Evolutionary conservation across 2,888 invertebrate species (phyloP).

Genomic region (Tetragonula carbonaria): DNA sequence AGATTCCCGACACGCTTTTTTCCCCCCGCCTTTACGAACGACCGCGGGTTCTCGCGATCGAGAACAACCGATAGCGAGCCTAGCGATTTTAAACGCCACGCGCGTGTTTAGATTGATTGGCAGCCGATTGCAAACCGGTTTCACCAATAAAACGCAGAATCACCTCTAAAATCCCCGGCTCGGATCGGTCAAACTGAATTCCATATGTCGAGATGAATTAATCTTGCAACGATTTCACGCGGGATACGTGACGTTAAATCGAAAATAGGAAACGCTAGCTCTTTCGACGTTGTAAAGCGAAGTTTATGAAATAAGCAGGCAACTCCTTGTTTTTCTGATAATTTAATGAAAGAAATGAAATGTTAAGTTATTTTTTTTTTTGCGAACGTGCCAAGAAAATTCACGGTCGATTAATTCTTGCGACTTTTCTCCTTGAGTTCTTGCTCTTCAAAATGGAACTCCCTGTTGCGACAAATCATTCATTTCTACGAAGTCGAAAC

Average conservation of each 20-base stretch:
- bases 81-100: not conserved
- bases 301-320: not conserved
- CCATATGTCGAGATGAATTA: no score
- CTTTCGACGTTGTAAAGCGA: no score
- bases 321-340: not conserved
- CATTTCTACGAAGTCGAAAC: no score
- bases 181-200: not conserved
- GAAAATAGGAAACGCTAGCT: no score
- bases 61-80: not conserved
- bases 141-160: not conserved
- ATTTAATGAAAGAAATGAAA: not conserved
- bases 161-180: not conserved
- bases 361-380: not conserved
- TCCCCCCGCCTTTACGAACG: not conserved
- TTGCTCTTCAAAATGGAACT: not conserved
- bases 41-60: not conserved
- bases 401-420: not conserved
- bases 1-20: not conserved
- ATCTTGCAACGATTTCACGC: no score
- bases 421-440: not conserved
- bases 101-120: slow-evolving; percentile 6
- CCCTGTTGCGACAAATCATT: no score
- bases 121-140: slow-evolving; percentile 34
- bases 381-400: not conserved
- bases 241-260: no score